Evolutionary conservation across 2,797 vertebrate genomes (phyloP), one percentile per base, ranked within the genome.

Genomic region (Tachyglossus aculeatus): DNA sequence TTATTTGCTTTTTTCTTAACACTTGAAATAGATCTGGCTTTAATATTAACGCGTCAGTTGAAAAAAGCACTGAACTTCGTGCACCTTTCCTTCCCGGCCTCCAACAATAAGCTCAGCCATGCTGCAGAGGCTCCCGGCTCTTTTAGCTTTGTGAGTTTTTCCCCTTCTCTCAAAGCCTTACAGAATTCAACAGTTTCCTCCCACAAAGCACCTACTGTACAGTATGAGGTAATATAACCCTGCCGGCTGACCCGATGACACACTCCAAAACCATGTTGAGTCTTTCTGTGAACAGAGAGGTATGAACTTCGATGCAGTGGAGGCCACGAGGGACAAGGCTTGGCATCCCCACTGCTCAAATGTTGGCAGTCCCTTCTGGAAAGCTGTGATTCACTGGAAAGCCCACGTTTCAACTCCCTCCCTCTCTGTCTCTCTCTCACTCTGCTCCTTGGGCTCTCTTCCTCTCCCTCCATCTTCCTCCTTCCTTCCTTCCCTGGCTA

Each of bases 261-360:
- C 9, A 0, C 3, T 13, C 19, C 0, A 22, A 21, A 52, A 29
- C 48, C 9, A 9, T 6, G 22, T 8, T 18, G 11, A 38, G 3
- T 11, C 63, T 31, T 51, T 41, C 32, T 4, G 3, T 5, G 1
- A 2, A 34, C 9, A 15, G 19, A 25, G 37, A 34, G 5, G 1
- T n/a, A 27, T 5, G 19, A n/a, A 43, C 54, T 9, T 8, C 3
- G 7, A 2, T 0, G 11, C 24, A 6, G 2, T 0, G 6, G 0
- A 2, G 10, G 47, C 16, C 6, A 1, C 40, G 34, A 7, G 21
- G 19, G 15, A 15, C 3, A 0, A 22, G 19, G 12, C 3, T 3
- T 22, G 60, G 2, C 7, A 2, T 0, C 14, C 8, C 9, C 12
- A 6, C 34, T 36, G 4, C 22, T 32, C 67, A 13, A 5, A 40